Base-by-base conservation (phyloP, 2,113 vertebrate genomes). In the Saguinus midas region DNA sequence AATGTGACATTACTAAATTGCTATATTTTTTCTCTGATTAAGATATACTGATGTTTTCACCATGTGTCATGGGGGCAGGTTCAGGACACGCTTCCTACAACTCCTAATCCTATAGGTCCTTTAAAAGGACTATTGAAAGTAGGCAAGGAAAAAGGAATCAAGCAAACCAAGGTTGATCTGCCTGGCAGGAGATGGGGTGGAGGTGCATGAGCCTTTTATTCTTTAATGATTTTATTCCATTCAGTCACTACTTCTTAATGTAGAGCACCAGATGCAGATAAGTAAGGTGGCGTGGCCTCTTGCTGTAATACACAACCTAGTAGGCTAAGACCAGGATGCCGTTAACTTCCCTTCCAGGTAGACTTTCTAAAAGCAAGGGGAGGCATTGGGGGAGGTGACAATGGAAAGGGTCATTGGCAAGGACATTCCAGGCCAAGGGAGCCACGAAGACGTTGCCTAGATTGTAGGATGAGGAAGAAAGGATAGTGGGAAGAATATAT, bases 111-210 rank as follows among this genome's bases (percentile, higher is more conserved):
- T 40, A 0, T 0, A 85, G 14, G 8, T 5, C 50, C 61, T 70
- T 72, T 8, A 61, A 29, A 32, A 18, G 73, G 21, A 66, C 32
- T 21, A 17, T 1, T 72, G 57, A 72, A 91, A 87, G 40, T 27
- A 61, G 21, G 6, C 8, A 10, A 40, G 45, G 21, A 25, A 29
- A 55, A 55, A 80, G 40, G 27, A 76, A 21, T 35, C 40, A n/a
- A 0, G 18, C 43, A 17, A 17, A n/a, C 12, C 1, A 2, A n/a
- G 29, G 10, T 11, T 6, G 6, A 21, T 25, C 8, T 48, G 16
- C 70, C 45, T 1, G 37, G 32, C n/a, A 50, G 32, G 57, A 55
- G 48, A 4, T 8, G 40, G 35, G 35, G 8, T 32, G 6, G 37
- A 75, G 35, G 35, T 48, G 37, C 35, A 1, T 6, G 29, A n/a